phyloP scores from a whole-genome alignment of 2,797 vertebrate genomes.

The Macrochelys suwanniensis region DNA sequence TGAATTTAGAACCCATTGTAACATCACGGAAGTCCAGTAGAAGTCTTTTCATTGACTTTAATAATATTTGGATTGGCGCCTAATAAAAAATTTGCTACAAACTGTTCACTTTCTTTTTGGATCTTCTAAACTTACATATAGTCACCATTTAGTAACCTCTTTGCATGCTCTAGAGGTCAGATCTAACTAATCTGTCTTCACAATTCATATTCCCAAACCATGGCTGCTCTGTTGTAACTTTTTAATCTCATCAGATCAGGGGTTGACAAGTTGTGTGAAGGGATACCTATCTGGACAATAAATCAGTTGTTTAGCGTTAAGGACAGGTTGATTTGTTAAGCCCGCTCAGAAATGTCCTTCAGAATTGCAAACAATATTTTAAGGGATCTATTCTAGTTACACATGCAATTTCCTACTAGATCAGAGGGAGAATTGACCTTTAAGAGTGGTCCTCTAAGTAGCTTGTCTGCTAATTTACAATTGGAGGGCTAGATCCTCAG shows the following conservation, averaged over 20 bases:
- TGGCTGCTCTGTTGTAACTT: slow-evolving; percentile 9
- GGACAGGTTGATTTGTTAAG: neutral
- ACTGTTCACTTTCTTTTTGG: neutral
- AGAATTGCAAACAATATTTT: neutral
- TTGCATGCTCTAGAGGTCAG: neutral
- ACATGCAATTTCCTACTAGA: neutral
- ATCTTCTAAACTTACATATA: neutral
- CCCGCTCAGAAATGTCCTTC: neutral
- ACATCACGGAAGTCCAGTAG: neutral
- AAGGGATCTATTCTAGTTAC: neutral
- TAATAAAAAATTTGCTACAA: neutral
- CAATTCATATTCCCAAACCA: slow-evolving; percentile 28
- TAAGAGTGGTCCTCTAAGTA: slow-evolving; percentile 12
- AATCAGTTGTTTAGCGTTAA: slow-evolving; percentile 11
- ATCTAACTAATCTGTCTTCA: neutral
- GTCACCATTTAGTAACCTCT: neutral
- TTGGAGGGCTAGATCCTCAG: neutral
- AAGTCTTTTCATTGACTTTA: neutral
- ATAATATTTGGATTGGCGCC: neutral
- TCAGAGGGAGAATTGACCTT: neutral
- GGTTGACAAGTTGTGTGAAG: slow-evolving; percentile 1
- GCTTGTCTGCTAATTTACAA: neutral
- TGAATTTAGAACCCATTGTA: neutral
- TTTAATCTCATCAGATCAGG: slow-evolving; percentile 32
- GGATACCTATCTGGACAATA: slow-evolving; percentile 21